phyloP scores from a whole-genome alignment of 2,888 invertebrate genomes.

The Amitus sp. region DNA sequence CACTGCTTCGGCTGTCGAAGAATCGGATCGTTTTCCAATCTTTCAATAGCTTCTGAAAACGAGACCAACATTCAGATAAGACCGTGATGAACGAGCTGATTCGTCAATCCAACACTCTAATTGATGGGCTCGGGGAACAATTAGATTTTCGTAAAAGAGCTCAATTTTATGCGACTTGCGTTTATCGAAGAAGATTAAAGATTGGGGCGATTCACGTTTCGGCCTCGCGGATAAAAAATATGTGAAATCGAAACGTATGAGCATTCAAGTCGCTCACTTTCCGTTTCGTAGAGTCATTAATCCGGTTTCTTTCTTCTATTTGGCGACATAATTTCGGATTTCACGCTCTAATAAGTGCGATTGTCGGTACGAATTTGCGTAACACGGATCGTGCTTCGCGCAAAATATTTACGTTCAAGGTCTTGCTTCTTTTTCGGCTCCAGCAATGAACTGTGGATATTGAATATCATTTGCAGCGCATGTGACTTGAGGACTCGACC shows the following conservation, averaged over 20 bases:
- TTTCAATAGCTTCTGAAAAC: not conserved
- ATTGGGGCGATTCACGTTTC: constrained; percentile 36
- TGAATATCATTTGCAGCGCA: not conserved
- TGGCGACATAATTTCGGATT: not conserved
- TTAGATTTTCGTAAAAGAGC: not conserved
- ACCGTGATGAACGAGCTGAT: not conserved
- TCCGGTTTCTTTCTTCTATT: not conserved
- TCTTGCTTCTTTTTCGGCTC: not conserved
- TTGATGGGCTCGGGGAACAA: not conserved
- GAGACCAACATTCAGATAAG: not conserved
- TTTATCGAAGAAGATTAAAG: constrained; percentile 26
- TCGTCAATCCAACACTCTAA: not conserved
- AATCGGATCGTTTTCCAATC: no score
- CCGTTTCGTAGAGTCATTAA: not conserved
- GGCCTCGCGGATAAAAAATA: constrained; percentile 33
- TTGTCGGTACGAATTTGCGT: not conserved
- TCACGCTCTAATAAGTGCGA: not conserved
- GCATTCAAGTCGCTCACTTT: constrained; percentile 8
- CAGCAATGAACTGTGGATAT: not conserved
- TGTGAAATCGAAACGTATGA: constrained; percentile 30
- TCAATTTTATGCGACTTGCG: no score
- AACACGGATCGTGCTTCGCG: not conserved
- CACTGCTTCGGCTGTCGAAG: no score
- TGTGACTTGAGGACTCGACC: constrained; percentile 3
- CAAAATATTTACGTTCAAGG: not conserved